Base-by-base conservation (phyloP, 1,140 invertebrate species). In the Papilio helenus region DNA sequence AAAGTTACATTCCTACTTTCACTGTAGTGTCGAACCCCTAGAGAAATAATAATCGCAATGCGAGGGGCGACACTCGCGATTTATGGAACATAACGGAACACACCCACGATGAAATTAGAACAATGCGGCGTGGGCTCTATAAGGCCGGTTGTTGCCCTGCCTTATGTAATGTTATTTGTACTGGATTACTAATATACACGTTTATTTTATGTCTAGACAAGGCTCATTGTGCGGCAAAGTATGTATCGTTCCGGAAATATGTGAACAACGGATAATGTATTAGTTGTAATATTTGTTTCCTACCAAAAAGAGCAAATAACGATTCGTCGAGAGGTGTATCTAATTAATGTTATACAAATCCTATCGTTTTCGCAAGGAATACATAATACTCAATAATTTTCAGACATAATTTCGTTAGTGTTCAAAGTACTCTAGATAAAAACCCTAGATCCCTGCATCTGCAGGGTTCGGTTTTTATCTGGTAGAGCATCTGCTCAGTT, bases 61-160 rank as follows among this genome's bases (percentile, higher is more conserved):
- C 61, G 14, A 34, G 14, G 23, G 12, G 61, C 5, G 61, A 68
- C 26, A 68, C 3, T 68, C 61, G 61, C 61, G 29, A 68, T 29
- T 72, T 74, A 74, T 74, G 72, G 72, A 74, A 51, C 39, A 20
- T 74, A 49, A 26, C 44, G 44, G 72, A 74, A 44, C 72, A 74
- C 72, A 44, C 72, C 42, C 42, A 72, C 72, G 7, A 44, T 44
- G 72, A 74, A 74, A 74, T 74, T 74, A 49, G 23, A 74, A 74
- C 72, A 74, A 49, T 46, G 72, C 44, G 23, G 44, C 16, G 71
- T 42, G 34, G 72, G 72, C 20, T 72, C 20, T 49, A 49, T 49
- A 20, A 74, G 72, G 42, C 72, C 72, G 72, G 72, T 49, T 74
- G 49, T 74, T 74, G 42, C 72, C 72, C 72, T 23, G 39, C 10